These are phyloP conservation scores for Muntiacus muntjak DNA, from an alignment of 2,113 vertebrate species.

Conservation along the genomic window DNA sequence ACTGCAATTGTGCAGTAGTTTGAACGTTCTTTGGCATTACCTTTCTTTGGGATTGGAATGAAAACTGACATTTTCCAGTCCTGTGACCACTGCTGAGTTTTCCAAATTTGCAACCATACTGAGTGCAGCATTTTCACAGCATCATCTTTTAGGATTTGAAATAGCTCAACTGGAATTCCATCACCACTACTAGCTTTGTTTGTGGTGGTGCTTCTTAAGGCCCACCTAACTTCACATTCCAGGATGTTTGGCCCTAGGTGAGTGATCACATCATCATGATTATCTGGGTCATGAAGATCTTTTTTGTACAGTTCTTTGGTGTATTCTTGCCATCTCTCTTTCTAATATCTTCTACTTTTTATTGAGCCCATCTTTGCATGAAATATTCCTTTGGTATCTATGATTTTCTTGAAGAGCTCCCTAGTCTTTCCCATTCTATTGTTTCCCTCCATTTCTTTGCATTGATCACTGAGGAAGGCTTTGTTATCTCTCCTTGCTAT, in stretches of 20 bases:
- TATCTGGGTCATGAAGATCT: not conserved
- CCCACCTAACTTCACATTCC: not conserved
- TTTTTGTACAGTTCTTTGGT: not conserved
- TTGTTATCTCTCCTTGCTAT: not conserved
- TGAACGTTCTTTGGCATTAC: not conserved
- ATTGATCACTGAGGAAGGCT: not conserved
- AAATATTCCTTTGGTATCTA: not conserved
- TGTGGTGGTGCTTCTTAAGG: not conserved
- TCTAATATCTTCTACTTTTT: not conserved
- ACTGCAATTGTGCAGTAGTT: accelerated
- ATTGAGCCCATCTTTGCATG: not conserved
- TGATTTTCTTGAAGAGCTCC: not conserved
- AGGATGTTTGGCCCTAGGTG: not conserved
- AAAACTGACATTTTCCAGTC: not conserved
- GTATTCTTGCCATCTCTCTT: not conserved
- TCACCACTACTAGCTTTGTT: not conserved
- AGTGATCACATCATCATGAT: not conserved
- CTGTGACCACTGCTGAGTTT: not conserved
- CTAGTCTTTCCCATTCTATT: not conserved
- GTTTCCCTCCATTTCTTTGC: not conserved
- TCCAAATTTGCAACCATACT: not conserved
- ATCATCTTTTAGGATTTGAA: not conserved
- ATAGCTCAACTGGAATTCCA: not conserved
- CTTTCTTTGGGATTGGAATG: not conserved
- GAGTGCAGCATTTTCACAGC: not conserved